A percentile compares a stretch with the other conserved stretches of the same genome.
phyloP scores from a whole-genome alignment of 2,113 vertebrate genomes.

The Tychaedon coryphoeus region DNA sequence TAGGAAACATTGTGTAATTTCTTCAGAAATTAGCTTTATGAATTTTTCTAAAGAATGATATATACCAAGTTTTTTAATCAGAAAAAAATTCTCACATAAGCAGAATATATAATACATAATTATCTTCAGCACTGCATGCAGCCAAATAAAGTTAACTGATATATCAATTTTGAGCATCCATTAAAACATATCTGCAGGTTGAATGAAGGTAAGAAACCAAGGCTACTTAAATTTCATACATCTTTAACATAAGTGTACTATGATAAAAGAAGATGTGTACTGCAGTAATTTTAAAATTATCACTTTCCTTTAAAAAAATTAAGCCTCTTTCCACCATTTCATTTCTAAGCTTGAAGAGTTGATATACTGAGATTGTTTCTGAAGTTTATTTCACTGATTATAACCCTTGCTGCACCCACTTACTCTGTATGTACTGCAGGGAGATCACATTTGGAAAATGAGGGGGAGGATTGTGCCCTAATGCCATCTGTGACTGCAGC shows the following conservation, averaged over 20 bases:
- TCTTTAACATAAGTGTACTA: not conserved
- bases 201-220: not conserved
- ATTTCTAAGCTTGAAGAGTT: not conserved
- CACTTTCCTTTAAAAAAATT: not conserved
- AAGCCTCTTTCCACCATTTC: not conserved
- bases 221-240: not conserved
- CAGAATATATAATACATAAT: not conserved
- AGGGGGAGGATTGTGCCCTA: not conserved
- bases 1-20: not conserved
- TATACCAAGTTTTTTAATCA: not conserved
- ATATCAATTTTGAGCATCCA: not conserved
- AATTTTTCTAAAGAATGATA: not conserved
- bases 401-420: not conserved
- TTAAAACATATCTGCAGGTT: not conserved
- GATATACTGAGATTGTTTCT: not conserved
- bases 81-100: not conserved
- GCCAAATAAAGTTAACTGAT: not conserved
- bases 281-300: not conserved
- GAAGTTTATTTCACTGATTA: not conserved
- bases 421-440: rapidly evolving
- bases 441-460: not conserved
- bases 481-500: not conserved
- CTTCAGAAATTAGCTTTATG: not conserved
- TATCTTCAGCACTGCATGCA: not conserved
- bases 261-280: not conserved